Percentiles rank a stretch among this genome's conserved stretches.
These are phyloP conservation scores for Wasmannia auropunctata DNA, from an alignment of 1,140 invertebrate species.

Conservation along the genomic window DNA sequence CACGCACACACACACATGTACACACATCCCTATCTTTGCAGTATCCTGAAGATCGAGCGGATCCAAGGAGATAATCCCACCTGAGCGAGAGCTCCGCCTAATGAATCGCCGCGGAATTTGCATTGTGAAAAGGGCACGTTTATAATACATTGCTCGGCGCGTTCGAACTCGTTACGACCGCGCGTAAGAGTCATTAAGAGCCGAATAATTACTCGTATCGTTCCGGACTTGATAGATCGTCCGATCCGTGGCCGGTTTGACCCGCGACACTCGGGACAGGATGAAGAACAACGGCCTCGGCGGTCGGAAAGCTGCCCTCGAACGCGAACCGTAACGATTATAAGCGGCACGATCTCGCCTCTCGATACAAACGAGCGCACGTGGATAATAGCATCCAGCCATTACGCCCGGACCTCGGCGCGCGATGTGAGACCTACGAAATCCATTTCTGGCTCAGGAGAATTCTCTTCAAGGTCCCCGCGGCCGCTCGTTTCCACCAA, in stretches of 20 bases:
- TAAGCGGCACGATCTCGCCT: conserved; percentile 50
- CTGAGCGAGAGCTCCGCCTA: conserved; percentile 29
- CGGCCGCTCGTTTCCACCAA: neutral
- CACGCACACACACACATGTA: neutral
- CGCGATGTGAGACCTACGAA: neutral
- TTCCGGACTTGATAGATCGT: conserved; percentile 75
- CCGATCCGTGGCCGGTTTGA: conserved; percentile 74
- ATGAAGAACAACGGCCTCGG: conserved; percentile 45
- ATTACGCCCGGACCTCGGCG: neutral
- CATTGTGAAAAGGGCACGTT: conserved; percentile 51
- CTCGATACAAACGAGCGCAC: conserved; percentile 47
- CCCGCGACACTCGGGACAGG: conserved; percentile 61
- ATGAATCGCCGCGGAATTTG: conserved; percentile 49
- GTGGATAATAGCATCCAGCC: conserved; percentile 59
- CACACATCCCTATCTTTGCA: neutral
- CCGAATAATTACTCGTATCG: conserved; percentile 77
- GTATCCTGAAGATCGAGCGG: neutral
- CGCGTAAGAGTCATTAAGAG: conserved; percentile 76
- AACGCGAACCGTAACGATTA: conserved; percentile 57
- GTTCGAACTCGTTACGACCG: conserved; percentile 67
- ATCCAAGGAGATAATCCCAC: conserved; percentile 6
- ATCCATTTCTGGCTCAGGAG: neutral
- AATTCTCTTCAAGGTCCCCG: neutral
- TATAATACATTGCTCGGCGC: conserved; percentile 58
- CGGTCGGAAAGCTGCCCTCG: conserved; percentile 49